phyloP scores from a whole-genome alignment of 2,113 vertebrate genomes.

The Rhea pennata region DNA sequence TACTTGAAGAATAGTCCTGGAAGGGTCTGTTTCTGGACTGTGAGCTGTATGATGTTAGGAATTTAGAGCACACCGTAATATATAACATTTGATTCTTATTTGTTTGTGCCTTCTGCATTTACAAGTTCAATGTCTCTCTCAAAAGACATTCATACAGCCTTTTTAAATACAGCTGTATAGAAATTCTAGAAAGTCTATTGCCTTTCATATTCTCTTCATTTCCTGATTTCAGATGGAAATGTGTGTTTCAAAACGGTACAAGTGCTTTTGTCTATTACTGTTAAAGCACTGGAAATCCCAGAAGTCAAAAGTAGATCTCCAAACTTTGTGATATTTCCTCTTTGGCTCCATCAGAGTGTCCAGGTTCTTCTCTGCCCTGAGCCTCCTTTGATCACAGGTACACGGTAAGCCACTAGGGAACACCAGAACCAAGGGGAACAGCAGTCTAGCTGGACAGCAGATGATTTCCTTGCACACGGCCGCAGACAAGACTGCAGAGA shows the following conservation, averaged over 20 bases:
- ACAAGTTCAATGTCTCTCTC: background rate
- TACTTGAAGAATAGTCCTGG: background rate
- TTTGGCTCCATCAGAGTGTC: background rate
- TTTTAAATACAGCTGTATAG: background rate
- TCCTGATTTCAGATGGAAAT: background rate
- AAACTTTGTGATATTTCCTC: background rate
- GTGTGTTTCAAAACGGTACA: background rate
- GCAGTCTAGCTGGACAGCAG: background rate
- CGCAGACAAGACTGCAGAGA: background rate
- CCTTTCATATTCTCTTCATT: background rate
- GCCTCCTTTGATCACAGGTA: background rate
- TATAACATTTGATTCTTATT: background rate
- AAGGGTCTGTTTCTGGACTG: conserved; percentile 24
- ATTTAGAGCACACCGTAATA: background rate
- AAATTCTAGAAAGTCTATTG: background rate
- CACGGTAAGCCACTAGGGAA: background rate
- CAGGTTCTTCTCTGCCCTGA: background rate
- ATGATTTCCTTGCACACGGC: background rate
- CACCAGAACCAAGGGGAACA: background rate
- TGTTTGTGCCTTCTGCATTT: background rate
- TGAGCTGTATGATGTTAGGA: background rate
- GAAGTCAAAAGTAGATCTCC: background rate
- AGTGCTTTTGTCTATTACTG: background rate
- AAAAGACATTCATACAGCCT: background rate
- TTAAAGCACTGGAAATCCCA: background rate